Evolutionary conservation across 2,888 invertebrate species (phyloP), one percentile per base, ranked within the genome.

Genomic region (Mongoloraphidia duomilia): DNA sequence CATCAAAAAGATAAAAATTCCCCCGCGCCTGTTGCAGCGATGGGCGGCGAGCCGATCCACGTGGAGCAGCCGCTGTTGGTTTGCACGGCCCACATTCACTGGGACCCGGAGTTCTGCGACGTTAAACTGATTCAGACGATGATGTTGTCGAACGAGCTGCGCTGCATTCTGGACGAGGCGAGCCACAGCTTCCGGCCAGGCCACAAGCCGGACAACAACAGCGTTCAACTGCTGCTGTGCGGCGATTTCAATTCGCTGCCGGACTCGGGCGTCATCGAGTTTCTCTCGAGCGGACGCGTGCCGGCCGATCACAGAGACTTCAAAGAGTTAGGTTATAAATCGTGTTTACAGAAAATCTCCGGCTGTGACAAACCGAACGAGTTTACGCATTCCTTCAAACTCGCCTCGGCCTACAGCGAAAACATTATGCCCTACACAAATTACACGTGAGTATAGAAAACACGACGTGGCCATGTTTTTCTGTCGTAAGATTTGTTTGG

Each of bases 71-170:
- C 91, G 14, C 76, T 98, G 53, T 73, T 97, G 52, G 94, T 98
- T 46, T 95, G 96, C 69, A 98, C 96, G 34, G 96, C 97, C 36
- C 98, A 98, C 71, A 93, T 98, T 60, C 97, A 98, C 69, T 99
- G 98, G 98, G 97, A 99, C 75, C 98, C 98, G 0, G 96, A 98
- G 72, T 97, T 86, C 71, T 95, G 96, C 67, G 98, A 98, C 71
- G 98, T 98, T 44, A 98, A 98, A 71, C 78, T 99, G 43, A 95
- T 99, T 56, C 98, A 98, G 71, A 94, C 95, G 36, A 95, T 97
- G 89, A 96, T 98, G 95, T 72, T 98, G 57, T 88, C 93, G 71
- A 88, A 92, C 66, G 96, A 97, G 68, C 73, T 98, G 58, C 82
- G 88, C 63, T 76, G 80, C 53, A 90, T 94, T 54, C 74, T 91